Conservation (phyloP, 2,113 vertebrate species). For the Onychostruthus taczanowskii region DNA sequence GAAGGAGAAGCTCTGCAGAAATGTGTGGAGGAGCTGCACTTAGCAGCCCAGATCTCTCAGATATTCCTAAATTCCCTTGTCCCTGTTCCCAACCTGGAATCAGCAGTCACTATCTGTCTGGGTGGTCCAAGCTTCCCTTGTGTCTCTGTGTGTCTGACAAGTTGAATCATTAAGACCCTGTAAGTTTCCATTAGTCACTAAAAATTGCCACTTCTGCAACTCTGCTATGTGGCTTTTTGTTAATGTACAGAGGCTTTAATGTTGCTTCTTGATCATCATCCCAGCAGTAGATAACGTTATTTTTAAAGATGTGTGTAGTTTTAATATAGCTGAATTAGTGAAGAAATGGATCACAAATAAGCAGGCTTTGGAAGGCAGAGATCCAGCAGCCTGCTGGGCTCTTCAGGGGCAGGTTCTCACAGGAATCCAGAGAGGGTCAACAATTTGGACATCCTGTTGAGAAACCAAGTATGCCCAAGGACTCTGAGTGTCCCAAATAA, state of each 20-base stretch:
- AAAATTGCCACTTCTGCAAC: not conserved
- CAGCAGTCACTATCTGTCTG: not conserved
- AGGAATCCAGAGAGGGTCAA: not conserved
- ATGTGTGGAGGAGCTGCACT: not conserved
- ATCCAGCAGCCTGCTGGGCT: not conserved
- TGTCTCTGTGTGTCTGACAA: not conserved
- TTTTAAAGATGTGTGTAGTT: not conserved
- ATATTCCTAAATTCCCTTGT: not conserved
- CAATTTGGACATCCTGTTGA: not conserved
- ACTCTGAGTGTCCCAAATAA: not conserved
- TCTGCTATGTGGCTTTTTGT: not conserved
- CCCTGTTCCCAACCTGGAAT: not conserved
- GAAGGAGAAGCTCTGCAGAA: not conserved
- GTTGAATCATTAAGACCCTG: not conserved
- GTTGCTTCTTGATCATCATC: not conserved
- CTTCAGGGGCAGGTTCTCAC: not conserved
- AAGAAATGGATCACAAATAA: not conserved
- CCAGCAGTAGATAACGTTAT: not conserved
- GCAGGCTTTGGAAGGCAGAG: not conserved
- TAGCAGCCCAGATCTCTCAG: not conserved
- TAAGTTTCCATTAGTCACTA: not conserved
- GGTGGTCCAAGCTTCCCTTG: not conserved
- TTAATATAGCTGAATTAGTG: not conserved
- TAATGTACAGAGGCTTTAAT: not conserved
- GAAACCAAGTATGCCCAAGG: rapidly evolving